Base-by-base conservation (phyloP, 2,113 vertebrate genomes). In the Probosciger aterrimus region DNA sequence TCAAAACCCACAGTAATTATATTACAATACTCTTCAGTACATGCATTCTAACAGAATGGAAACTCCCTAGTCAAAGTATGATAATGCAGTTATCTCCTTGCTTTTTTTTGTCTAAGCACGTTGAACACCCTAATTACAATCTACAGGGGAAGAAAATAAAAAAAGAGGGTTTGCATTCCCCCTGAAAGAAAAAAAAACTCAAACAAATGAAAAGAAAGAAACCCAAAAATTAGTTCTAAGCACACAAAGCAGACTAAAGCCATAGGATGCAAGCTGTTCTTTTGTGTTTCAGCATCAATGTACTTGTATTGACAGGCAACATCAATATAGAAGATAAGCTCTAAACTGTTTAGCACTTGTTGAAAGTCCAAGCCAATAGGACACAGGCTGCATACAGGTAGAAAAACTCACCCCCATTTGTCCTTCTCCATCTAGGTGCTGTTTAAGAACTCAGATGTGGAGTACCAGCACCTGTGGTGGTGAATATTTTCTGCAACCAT, bases 41-140 rank as follows among this genome's bases (percentile, higher is more conserved):
- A 59, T 84, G 39, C 52, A 89, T 90, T 95, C 35, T 82, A 92
- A 83, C 46, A 63, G 49, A 92, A 93, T 73, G 33, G n/a, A 85
- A 73, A 67, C 10, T 91, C 33, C 41, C 35, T 82, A 82, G 50
- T 53, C 53, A 89, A 93, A 82, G 55, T 90, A 82, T 31, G 25
- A 49, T 76, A 91, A 84, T 69, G 13, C 43, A 79, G 31, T 88
- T 95, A 88, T 90, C 33, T 57, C 37, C 59, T 93, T 55, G 62
- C 22, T 30, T 93, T 46, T 89, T 88, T 90, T 57, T 80, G 69
- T 55, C 33, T 88, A 57, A 95, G 35, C 14, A 69, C 43, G 63
- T 75, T 86, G 47, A 89, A 95, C 3, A 1, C 5, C 31, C 22
- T 73, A 90, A 82, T 91, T 92, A 55, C 22, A 76, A 88, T 60